phyloP scores from a whole-genome alignment of 2,113 vertebrate species.

The Nothobranchius kuhntae region DNA sequence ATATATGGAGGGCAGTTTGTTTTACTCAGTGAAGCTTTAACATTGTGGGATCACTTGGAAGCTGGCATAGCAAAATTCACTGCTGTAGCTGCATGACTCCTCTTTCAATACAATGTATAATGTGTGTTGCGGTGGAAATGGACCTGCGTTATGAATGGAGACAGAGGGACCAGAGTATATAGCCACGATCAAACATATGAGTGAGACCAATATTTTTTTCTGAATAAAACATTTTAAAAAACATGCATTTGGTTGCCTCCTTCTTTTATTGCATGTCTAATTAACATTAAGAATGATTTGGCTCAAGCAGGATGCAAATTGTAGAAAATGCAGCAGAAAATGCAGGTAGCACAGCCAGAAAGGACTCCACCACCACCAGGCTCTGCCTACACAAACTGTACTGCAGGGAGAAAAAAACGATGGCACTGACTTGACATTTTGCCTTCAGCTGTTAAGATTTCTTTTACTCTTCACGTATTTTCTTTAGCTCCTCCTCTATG shows the following conservation, averaged over 20 bases:
- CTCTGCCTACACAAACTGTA: constrained; percentile 44
- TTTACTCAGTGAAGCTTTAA: constrained; percentile 84
- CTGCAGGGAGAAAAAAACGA: constrained; percentile 20
- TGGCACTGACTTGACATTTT: constrained; percentile 47
- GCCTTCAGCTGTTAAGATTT: constrained; percentile 37
- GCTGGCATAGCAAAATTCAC: constrained; percentile 84
- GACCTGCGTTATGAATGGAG: constrained; percentile 74
- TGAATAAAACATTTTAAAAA: constrained; percentile 81
- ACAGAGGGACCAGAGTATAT: constrained; percentile 78
- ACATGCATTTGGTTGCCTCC: constrained; percentile 14
- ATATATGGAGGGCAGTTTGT: constrained; percentile 89
- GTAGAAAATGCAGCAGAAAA: constrained; percentile 29
- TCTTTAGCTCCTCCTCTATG: constrained; percentile 86
- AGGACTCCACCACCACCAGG: constrained; percentile 24
- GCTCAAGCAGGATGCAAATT: no score
- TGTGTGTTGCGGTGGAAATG: constrained; percentile 89
- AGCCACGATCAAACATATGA: constrained; percentile 90
- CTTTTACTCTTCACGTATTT: constrained; percentile 76
- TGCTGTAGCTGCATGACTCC: constrained; percentile 95
- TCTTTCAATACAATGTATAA: constrained; percentile 88
- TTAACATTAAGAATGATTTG: constrained; percentile 6
- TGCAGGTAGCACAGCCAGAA: constrained; percentile 25
- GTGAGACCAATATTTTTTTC: constrained; percentile 93
- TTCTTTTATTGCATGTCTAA: not conserved
- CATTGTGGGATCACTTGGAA: constrained; percentile 86